Conservation (phyloP, 1,140 invertebrate species). For the Carposina sasakii region DNA sequence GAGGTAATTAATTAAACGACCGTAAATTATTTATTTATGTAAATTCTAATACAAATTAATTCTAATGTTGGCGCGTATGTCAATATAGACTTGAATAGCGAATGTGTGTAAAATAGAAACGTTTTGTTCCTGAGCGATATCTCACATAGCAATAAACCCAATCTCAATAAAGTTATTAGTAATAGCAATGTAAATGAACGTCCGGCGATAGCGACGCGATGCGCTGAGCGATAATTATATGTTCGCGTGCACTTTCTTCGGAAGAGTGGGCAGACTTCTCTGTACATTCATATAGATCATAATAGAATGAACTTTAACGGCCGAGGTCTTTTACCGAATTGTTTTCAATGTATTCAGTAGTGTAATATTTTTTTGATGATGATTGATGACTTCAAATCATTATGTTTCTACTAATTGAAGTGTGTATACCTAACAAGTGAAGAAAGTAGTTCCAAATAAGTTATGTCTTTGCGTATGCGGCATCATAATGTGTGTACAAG, state of each 20-base stretch:
- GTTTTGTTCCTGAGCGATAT: neutral
- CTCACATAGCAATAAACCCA: neutral
- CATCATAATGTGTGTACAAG: too few species aligned
- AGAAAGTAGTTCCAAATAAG: too few species aligned
- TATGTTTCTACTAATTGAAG: too few species aligned
- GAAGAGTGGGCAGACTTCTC: constrained; percentile 37
- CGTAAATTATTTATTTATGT: constrained; percentile 7
- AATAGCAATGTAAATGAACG: neutral
- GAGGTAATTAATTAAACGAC: constrained; percentile 28
- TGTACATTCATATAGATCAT: too few species aligned
- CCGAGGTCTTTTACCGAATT: too few species aligned
- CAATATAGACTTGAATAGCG: neutral
- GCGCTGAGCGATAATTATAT: constrained; percentile 14
- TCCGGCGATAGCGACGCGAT: neutral
- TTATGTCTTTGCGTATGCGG: too few species aligned
- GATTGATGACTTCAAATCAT: too few species aligned
- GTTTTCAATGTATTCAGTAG: too few species aligned
- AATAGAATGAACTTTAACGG: too few species aligned
- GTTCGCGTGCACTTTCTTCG: constrained; percentile 28
- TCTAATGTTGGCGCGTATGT: neutral
- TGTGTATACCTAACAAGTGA: too few species aligned
- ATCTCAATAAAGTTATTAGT: neutral
- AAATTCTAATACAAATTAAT: neutral
- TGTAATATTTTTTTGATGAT: too few species aligned
- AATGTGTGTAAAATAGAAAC: neutral